Conservation (phyloP, 2,888 invertebrate species). For the Himalopsyche anomala region DNA sequence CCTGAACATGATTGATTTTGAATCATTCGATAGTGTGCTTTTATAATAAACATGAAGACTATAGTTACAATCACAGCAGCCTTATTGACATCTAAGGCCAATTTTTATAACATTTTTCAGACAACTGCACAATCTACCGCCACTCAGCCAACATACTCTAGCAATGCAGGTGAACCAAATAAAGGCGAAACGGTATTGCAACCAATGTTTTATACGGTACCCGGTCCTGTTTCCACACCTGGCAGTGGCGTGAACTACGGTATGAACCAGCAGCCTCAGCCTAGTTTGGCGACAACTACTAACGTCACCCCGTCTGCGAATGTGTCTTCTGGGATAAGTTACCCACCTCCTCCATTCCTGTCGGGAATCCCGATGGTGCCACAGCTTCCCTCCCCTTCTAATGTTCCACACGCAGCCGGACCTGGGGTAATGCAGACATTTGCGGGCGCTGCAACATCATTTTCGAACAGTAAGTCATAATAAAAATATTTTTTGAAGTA, state of each 20-base stretch:
- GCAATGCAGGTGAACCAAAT: conserved; percentile 52
- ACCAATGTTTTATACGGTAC: conserved; percentile 52
- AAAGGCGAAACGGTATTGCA: conserved; percentile 49
- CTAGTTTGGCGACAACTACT: conserved; percentile 65
- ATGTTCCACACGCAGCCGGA: neutral
- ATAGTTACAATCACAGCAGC: too few species aligned
- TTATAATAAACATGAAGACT: too few species aligned
- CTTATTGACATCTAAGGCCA: too few species aligned
- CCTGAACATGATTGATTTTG: too few species aligned
- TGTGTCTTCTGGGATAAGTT: conserved; percentile 65
- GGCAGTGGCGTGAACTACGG: neutral
- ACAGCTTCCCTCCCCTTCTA: conserved; percentile 55
- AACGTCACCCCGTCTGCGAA: conserved; percentile 72
- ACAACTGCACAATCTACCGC: conserved; percentile 57
- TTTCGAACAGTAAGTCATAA: conserved; percentile 74
- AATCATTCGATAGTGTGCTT: too few species aligned
- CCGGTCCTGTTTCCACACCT: conserved; percentile 9
- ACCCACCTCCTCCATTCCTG: conserved; percentile 74
- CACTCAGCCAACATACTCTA: conserved; percentile 46
- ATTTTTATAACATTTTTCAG: conserved; percentile 52
- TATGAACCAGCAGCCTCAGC: conserved; percentile 32
- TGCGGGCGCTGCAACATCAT: conserved; percentile 74
- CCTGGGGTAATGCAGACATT: conserved; percentile 68
- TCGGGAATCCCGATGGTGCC: conserved; percentile 76
- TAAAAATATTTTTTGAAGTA: neutral